phyloP scores from a whole-genome alignment of 2,113 vertebrate species.

The Synchiropus splendidus region DNA sequence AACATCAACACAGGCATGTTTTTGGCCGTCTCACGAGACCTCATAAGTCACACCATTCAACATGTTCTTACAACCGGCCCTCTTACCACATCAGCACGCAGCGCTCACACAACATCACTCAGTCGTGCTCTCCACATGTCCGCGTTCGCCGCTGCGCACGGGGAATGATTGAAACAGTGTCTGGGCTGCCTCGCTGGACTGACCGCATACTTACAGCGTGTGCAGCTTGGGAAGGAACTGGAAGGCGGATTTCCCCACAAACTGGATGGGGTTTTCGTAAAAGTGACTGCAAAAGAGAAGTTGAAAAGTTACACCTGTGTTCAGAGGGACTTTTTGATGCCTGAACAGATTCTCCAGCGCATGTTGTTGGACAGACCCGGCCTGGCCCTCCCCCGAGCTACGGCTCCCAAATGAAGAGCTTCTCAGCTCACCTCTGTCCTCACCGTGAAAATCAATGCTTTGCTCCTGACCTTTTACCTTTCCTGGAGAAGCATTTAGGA shows the following conservation, averaged over 20 bases:
- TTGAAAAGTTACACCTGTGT: not conserved
- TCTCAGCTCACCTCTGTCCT: too few relatives aligned
- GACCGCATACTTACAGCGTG: slow-evolving; percentile 81
- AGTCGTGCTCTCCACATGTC: slow-evolving; percentile 56
- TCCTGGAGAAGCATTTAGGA: too few relatives aligned
- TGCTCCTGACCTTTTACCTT: too few relatives aligned
- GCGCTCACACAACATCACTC: slow-evolving; percentile 57
- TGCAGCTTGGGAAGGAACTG: slow-evolving; percentile 88
- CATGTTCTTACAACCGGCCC: slow-evolving; percentile 52
- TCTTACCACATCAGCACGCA: slow-evolving; percentile 48
- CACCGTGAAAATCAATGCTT: too few relatives aligned
- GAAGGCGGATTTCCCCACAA: slow-evolving; percentile 88
- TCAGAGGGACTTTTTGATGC: slow-evolving; percentile 1
- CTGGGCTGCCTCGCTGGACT: slow-evolving; percentile 39
- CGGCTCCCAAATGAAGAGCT: too few relatives aligned
- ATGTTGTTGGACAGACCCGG: too few relatives aligned
- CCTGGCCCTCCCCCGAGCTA: too few relatives aligned
- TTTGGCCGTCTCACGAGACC: slow-evolving; percentile 50
- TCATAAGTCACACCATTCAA: slow-evolving; percentile 60
- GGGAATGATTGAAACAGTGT: slow-evolving; percentile 51
- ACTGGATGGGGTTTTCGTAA: slow-evolving; percentile 96
- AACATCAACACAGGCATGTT: slow-evolving; percentile 58
- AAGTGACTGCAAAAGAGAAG: slow-evolving; percentile 74
- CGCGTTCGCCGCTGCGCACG: slow-evolving; percentile 39
- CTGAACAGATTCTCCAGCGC: too few relatives aligned